Percentiles rank a stretch among this genome's conserved stretches.
Evolutionary conservation across 2,888 invertebrate species (phyloP).

Genomic region (Mesoligia furuncula): DNA sequence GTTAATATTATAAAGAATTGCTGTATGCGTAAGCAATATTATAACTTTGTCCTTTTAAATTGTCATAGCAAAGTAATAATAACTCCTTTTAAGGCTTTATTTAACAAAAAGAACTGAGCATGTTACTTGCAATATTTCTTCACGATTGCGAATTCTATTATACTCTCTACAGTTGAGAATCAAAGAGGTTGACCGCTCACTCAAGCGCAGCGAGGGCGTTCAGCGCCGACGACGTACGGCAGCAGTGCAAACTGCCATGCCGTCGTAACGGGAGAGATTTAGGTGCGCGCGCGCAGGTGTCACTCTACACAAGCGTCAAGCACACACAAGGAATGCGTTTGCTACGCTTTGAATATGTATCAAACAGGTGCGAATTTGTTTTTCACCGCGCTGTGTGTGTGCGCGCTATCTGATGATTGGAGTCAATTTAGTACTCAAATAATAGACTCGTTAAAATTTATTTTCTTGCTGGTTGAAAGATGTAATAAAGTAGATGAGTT

Average conservation of each 20-base stretch:
- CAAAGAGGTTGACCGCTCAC: conserved; percentile 53
- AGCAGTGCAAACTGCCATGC: conserved; percentile 60
- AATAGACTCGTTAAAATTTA: conserved; percentile 18
- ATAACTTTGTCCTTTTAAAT: conserved; percentile 7
- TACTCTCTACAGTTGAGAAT: conserved; percentile 7
- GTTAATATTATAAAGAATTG: conserved; percentile 18
- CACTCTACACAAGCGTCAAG: conserved; percentile 19
- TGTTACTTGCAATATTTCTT: background rate
- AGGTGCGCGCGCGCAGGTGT: conserved; percentile 67
- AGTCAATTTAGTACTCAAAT: conserved; percentile 24
- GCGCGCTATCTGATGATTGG: conserved; percentile 19
- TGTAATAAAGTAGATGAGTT: conserved; percentile 27
- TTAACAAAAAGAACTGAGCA: background rate
- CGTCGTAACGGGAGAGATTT: conserved; percentile 66
- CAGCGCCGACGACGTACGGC: conserved; percentile 32
- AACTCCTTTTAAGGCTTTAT: too few species aligned
- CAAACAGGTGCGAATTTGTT: conserved; percentile 49
- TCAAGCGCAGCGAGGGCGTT: conserved; percentile 44
- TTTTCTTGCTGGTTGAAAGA: conserved; percentile 2
- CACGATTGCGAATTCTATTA: conserved; percentile 5
- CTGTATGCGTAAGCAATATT: conserved; percentile 34
- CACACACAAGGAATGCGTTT: conserved; percentile 48
- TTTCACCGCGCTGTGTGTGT: conserved; percentile 26
- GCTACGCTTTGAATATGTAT: conserved; percentile 55
- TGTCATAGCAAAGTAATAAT: background rate